Base-by-base conservation (phyloP, 2,113 vertebrate species). In the Toxotes jaculatrix region DNA sequence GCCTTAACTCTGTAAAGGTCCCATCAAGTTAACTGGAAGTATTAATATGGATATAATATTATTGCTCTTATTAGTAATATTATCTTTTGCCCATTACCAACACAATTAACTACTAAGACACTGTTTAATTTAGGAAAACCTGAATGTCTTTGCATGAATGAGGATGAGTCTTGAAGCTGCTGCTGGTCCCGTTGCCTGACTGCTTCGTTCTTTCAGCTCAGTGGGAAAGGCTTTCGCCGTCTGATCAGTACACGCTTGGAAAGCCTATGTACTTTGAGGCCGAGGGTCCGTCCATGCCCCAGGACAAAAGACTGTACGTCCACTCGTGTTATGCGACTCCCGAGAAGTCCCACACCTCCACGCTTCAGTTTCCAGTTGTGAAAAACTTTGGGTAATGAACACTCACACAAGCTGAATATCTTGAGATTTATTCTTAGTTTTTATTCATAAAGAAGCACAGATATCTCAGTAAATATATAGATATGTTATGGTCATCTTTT, bases 211-310 rank as follows among this genome's bases (percentile, higher is more conserved):
- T 42, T 65, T 49, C 78, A 95, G 95, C 90, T 42, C 61, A 68
- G 57, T 95, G 94, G 95, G 85, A 90, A 40, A 69, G 87, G 21
- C 85, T 95, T 5, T 73, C 80, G 0, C 82, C 84, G 0, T 73
- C 72, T 0, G 77, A 71, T 16, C 82, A 67, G 4, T 94, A 90
- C 45, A 0, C 73, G 11, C 77, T 95, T 0, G 93, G 95, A 4
- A 66, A 88, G 47, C 90, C 92, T 14, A 92, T 96, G 90, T 93
- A 88, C 87, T 94, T 95, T 16, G 59, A 95, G 80, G 93, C 89
- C 0, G 82, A 89, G 27, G 84, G 77, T 11, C 60, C 40, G 0
- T 36, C 83, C 11, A 16, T 90, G 21, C 62, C 89, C 3, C 55
- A n/a, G 0, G 59, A 87, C 0, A 43, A 91, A 34, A 84, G 94